Evolutionary conservation across 2,113 vertebrate species (phyloP).

Genomic region (Diglossa brunneiventris): DNA sequence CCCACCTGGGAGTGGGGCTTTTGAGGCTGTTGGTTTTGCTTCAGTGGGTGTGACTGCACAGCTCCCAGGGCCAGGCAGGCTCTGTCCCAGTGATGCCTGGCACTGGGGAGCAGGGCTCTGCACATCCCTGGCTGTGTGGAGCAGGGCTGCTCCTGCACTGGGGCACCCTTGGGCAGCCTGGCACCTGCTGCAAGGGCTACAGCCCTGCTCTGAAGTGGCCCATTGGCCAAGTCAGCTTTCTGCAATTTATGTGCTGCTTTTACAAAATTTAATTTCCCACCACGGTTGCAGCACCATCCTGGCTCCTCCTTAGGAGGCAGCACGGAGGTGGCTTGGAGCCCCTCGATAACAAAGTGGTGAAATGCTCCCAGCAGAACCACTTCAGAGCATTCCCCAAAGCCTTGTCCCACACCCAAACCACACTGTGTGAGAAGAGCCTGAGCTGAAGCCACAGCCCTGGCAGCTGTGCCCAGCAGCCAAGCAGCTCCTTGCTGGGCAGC

Average conservation of each 20-base stretch:
- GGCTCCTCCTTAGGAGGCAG: neutral
- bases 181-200: accelerated
- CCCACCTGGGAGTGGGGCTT: neutral
- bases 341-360: neutral
- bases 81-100: neutral
- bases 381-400: neutral
- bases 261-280: neutral
- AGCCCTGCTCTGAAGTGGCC: neutral
- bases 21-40: slow-evolving; percentile 13
- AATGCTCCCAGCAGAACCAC: accelerated
- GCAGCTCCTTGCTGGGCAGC: neutral
- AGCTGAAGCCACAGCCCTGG: neutral
- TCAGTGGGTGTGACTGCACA: neutral
- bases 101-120: neutral
- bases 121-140: accelerated
- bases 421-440: neutral
- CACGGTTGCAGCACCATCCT: accelerated
- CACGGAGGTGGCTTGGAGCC: accelerated
- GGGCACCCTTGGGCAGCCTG: neutral
- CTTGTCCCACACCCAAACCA: neutral
- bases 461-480: neutral
- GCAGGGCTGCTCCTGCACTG: neutral
- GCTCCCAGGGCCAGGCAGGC: neutral
- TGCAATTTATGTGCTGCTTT: neutral
- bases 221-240: neutral